Conservation (phyloP, 2,797 vertebrate species). For the Tarsius wallacei region DNA sequence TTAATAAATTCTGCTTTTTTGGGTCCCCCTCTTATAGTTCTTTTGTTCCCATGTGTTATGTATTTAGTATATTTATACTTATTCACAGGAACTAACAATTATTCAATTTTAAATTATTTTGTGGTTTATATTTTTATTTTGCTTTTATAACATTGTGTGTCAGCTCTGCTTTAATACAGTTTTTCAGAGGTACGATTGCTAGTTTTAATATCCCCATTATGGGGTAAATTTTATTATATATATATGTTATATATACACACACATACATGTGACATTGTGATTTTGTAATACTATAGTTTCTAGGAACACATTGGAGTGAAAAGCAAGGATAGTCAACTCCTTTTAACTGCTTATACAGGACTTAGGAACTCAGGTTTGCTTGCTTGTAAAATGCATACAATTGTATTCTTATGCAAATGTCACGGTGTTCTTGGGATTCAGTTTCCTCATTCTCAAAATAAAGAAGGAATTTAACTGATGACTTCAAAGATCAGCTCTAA, state of each 20-base stretch:
- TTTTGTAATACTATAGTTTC: not conserved
- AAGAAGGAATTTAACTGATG: not conserved
- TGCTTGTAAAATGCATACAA: not conserved
- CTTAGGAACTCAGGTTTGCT: not conserved
- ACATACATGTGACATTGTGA: not conserved
- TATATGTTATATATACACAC: not conserved
- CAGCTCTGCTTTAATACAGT: constrained; percentile 19
- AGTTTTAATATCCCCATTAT: not conserved
- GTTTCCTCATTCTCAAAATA: not conserved
- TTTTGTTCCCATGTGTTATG: not conserved
- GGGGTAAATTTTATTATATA: not conserved
- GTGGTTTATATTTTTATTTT: constrained; percentile 9
- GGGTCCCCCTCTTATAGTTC: not conserved
- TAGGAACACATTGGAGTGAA: not conserved
- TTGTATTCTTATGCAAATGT: not conserved
- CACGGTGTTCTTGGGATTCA: not conserved
- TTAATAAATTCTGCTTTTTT: too few species aligned
- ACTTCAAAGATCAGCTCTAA: not conserved
- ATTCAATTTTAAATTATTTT: constrained; percentile 41
- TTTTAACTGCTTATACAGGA: not conserved
- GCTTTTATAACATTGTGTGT: not conserved
- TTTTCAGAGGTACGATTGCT: not conserved
- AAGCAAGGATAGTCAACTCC: not conserved
- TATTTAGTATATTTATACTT: not conserved
- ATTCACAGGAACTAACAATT: not conserved